A percentile compares a stretch with the other conserved stretches of the same genome.
Evolutionary conservation across 1,140 invertebrate species (phyloP).

Genomic region (Pseudomyrmex concolor): DNA sequence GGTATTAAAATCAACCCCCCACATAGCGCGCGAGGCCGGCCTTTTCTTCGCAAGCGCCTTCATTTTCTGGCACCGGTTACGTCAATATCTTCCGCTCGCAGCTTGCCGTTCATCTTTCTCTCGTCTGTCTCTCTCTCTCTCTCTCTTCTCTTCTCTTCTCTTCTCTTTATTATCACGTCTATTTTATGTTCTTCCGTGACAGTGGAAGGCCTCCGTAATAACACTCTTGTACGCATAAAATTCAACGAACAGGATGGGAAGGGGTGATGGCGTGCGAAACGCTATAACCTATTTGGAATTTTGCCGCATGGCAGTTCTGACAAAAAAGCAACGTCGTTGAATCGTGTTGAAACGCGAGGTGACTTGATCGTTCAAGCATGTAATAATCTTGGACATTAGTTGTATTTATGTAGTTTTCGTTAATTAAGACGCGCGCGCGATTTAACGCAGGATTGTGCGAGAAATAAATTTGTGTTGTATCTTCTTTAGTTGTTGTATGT

Average conservation of each 20-base stretch:
- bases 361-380: not conserved
- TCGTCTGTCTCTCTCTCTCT: not conserved
- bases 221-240: not conserved
- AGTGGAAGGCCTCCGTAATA: not conserved
- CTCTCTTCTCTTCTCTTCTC: too few species aligned
- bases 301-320: not conserved
- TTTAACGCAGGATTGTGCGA: not conserved
- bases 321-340: not conserved
- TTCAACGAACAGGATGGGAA: not conserved
- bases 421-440: not conserved
- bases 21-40: conserved; percentile 33
- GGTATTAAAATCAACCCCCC: conserved; percentile 78
- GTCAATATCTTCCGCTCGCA: conserved; percentile 27
- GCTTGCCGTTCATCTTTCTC: not conserved
- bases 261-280: not conserved
- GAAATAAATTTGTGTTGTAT: too few species aligned
- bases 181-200: conserved; percentile 21
- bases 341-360: not conserved
- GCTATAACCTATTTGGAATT: not conserved
- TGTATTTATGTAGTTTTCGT: not conserved
- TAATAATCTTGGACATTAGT: not conserved
- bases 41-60: conserved; percentile 42
- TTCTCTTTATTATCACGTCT: not conserved
- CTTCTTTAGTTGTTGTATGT: too few species aligned
- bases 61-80: conserved; percentile 24